Evolutionary conservation across 2,113 vertebrate species (phyloP).

Genomic region (Tichodroma muraria): DNA sequence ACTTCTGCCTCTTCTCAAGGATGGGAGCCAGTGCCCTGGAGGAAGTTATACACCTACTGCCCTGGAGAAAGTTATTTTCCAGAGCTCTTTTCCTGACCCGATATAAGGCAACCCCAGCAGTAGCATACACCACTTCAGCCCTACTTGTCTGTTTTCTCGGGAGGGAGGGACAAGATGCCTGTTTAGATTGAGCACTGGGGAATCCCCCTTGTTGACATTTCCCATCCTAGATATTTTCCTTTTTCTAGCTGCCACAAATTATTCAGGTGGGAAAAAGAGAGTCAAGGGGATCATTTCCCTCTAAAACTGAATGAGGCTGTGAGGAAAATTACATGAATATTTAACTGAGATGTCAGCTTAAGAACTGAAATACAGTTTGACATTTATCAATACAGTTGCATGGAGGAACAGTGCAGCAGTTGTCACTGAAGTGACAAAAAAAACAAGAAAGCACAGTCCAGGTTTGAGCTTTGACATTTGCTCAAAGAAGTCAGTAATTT

Average conservation of each 20-base stretch:
- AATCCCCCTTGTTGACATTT: not conserved
- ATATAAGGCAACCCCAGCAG: not conserved
- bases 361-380: not conserved
- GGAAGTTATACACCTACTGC: not conserved
- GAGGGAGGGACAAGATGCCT: not conserved
- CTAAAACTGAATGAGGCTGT: not conserved
- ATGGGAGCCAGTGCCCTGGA: not conserved
- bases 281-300: not conserved
- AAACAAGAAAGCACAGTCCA: not conserved
- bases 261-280: not conserved
- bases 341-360: not conserved
- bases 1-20: not conserved
- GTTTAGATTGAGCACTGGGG: not conserved
- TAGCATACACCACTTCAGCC: not conserved
- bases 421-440: not conserved
- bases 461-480: not conserved
- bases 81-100: not conserved
- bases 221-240: not conserved
- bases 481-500: not conserved
- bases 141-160: accelerated
- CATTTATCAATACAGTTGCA: not conserved
- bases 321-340: not conserved
- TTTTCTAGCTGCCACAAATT: not conserved
- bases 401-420: not conserved
- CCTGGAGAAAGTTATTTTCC: not conserved